Evolutionary conservation across 2,888 invertebrate species (phyloP).

Genomic region (Synanthedon andrenaeformis): DNA sequence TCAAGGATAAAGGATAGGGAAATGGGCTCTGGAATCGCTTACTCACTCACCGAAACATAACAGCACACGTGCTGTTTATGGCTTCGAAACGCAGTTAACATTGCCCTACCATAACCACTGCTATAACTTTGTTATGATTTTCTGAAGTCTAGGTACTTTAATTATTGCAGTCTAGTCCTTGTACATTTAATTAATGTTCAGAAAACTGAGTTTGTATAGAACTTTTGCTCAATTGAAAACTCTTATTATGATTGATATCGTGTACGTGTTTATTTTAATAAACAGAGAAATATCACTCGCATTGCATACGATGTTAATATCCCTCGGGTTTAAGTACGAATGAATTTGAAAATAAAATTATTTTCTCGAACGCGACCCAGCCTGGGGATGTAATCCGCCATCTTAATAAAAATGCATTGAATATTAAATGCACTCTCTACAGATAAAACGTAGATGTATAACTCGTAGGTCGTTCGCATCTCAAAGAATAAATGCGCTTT

Average conservation of each 20-base stretch:
- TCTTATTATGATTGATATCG: conserved; percentile 4
- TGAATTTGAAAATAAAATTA: not conserved
- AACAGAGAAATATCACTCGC: conserved; percentile 1
- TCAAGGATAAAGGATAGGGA: too few relatives aligned
- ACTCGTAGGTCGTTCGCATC: too few relatives aligned
- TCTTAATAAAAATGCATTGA: not conserved
- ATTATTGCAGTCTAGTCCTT: too few relatives aligned
- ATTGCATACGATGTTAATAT: not conserved
- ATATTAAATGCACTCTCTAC: not conserved
- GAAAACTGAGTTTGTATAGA: not conserved
- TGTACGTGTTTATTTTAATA: conserved; percentile 10
- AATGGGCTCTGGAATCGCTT: too few relatives aligned
- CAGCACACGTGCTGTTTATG: too few relatives aligned
- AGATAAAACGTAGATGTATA: too few relatives aligned
- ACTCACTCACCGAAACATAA: too few relatives aligned
- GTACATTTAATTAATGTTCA: not conserved
- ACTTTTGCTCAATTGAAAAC: not conserved
- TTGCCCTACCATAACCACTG: too few relatives aligned
- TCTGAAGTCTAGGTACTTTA: too few relatives aligned
- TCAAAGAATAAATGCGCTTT: too few relatives aligned
- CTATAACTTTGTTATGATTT: too few relatives aligned
- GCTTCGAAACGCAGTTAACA: too few relatives aligned
- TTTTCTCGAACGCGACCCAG: not conserved
- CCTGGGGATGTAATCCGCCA: not conserved
- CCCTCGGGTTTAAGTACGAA: not conserved